Conservation (phyloP, 2,797 vertebrate genomes). For the Pipistrellus pygmaeus region DNA sequence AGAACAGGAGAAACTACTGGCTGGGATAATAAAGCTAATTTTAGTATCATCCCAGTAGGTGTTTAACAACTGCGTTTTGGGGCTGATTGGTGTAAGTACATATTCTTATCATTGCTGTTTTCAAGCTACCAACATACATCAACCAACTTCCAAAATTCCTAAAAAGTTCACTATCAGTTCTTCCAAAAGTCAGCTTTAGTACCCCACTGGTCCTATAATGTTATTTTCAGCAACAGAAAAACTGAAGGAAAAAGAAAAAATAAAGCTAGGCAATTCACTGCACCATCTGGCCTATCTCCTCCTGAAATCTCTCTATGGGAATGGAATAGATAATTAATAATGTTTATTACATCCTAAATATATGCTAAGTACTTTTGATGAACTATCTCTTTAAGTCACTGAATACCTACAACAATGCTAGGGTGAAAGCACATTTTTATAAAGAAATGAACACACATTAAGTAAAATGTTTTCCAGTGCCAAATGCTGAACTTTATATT, state of each 20-base stretch:
- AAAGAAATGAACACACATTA: not conserved
- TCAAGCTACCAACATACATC: not conserved
- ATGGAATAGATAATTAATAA: slow-evolving; percentile 1
- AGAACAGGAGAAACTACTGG: not conserved
- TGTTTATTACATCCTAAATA: not conserved
- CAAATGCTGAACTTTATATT: not conserved
- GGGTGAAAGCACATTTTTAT: not conserved
- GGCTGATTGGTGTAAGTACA: not conserved
- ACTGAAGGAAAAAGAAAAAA: not conserved
- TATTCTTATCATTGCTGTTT: not conserved
- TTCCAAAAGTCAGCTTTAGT: not conserved
- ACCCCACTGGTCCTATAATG: not conserved
- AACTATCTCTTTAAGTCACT: not conserved
- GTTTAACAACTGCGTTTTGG: not conserved
- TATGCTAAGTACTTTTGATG: not conserved
- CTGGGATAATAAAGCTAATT: not conserved
- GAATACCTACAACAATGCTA: not conserved
- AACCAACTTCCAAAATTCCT: not conserved
- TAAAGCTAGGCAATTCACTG: not conserved
- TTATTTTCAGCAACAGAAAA: not conserved
- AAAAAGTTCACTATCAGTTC: not conserved
- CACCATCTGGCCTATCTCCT: not conserved
- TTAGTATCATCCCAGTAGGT: not conserved
- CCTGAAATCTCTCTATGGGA: not conserved
- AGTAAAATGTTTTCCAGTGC: not conserved